These are phyloP conservation scores for Tetranychus cinnabarinus DNA, from an alignment of 1,140 invertebrate genomes.

Conservation along the genomic window DNA sequence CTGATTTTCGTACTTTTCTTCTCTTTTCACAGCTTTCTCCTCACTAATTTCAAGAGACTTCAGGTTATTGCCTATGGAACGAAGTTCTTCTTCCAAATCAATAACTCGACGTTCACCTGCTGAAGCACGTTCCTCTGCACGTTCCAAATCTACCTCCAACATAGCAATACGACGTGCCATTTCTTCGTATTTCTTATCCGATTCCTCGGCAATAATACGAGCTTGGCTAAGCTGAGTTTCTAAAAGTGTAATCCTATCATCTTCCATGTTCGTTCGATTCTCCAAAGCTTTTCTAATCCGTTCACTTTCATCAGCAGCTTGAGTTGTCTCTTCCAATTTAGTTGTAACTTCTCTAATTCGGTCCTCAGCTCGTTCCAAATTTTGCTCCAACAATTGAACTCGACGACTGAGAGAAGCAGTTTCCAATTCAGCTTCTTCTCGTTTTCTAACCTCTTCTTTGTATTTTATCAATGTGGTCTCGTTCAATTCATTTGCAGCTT, in stretches of 20 bases:
- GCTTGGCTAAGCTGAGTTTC: slow-evolving; percentile 85
- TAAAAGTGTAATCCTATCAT: slow-evolving; percentile 77
- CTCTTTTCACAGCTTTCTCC: slow-evolving; percentile 98
- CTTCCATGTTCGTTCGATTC: slow-evolving; percentile 95
- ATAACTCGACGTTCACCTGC: slow-evolving; percentile 95
- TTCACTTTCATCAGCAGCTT: slow-evolving; percentile 97
- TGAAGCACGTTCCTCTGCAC: slow-evolving; percentile 97
- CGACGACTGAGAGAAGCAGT: slow-evolving; percentile 89
- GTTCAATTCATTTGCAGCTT: slow-evolving; percentile 84
- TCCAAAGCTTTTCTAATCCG: slow-evolving; percentile 82
- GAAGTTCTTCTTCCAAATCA: slow-evolving; percentile 94
- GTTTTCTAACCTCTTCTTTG: slow-evolving; percentile 64
- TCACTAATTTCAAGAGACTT: slow-evolving; percentile 98
- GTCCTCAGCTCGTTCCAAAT: slow-evolving; percentile 92
- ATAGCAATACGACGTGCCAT: slow-evolving; percentile 99
- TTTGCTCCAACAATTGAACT: slow-evolving; percentile 93
- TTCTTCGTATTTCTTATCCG: slow-evolving; percentile 99
- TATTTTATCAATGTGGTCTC: slow-evolving; percentile 60
- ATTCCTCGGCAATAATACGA: slow-evolving; percentile 91
- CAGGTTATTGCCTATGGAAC: slow-evolving; percentile 97
- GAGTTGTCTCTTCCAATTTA: slow-evolving; percentile 93
- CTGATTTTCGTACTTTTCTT: slow-evolving; percentile 98
- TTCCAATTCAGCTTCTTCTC: slow-evolving; percentile 93
- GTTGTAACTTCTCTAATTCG: slow-evolving; percentile 80
- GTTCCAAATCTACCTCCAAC: slow-evolving; percentile 99